These are phyloP conservation scores for Tarsius wallacei DNA, from an alignment of 2,797 vertebrate species.

Conservation along the genomic window DNA sequence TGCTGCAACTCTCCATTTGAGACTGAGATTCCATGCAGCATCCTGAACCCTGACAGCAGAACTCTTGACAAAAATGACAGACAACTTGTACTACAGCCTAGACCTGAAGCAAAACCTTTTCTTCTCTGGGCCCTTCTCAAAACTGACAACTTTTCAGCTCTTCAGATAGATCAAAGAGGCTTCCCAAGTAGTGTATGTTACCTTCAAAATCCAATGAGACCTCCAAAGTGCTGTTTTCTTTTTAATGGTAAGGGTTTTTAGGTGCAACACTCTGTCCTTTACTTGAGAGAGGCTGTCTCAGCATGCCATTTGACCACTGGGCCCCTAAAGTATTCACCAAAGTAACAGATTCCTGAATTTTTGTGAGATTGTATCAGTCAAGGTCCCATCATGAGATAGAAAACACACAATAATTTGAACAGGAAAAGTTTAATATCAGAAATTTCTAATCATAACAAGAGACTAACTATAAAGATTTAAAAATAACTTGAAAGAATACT, in stretches of 20 bases:
- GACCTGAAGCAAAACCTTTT: neutral
- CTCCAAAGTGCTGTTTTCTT: neutral
- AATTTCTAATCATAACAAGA: neutral
- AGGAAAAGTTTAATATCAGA: neutral
- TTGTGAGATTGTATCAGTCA: neutral
- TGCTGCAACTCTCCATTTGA: neutral
- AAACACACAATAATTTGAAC: neutral
- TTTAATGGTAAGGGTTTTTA: neutral
- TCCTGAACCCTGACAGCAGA: neutral
- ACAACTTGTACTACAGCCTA: neutral
- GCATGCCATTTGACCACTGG: neutral
- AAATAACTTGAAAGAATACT: neutral
- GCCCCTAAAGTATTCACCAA: neutral
- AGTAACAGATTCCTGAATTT: neutral
- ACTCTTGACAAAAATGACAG: neutral
- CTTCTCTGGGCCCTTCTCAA: neutral
- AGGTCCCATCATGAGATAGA: neutral
- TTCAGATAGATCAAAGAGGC: neutral
- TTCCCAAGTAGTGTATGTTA: neutral
- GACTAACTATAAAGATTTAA: neutral
- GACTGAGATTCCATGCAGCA: neutral
- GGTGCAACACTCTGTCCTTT: neutral
- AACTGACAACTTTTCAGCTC: neutral
- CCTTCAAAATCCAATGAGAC: neutral
- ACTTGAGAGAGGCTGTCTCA: neutral